These are phyloP conservation scores for Priapulus caudatus DNA, from an alignment of 2,888 invertebrate species.

Conservation along the genomic window DNA sequence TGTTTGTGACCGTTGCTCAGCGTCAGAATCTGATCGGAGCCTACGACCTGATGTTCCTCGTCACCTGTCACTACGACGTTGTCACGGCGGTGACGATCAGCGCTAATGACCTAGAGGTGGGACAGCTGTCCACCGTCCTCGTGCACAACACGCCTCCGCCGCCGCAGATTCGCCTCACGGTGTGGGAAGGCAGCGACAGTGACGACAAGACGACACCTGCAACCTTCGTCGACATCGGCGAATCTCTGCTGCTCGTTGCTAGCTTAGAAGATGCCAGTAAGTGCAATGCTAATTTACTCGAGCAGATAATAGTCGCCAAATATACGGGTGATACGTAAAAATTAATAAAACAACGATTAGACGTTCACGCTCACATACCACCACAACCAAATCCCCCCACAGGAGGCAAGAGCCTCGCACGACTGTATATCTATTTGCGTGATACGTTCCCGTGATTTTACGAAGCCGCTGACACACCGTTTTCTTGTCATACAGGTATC, in stretches of 20 bases:
- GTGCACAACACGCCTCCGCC: not conserved
- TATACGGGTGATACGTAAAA: too few species aligned
- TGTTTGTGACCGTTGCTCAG: not conserved
- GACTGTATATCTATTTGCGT: too few species aligned
- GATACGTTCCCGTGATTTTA: too few species aligned
- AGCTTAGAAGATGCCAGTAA: not conserved
- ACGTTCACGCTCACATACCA: too few species aligned
- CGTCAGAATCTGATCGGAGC: not conserved
- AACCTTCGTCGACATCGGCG: not conserved
- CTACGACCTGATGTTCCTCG: not conserved
- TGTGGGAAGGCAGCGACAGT: not conserved
- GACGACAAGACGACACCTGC: not conserved
- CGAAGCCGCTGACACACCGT: too few species aligned
- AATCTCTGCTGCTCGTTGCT: not conserved
- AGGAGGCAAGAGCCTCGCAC: too few species aligned
- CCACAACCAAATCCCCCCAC: too few species aligned
- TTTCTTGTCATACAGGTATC: too few species aligned
- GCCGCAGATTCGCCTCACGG: not conserved
- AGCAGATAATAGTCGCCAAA: too few species aligned
- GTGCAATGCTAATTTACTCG: too few species aligned
- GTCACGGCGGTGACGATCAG: not conserved
- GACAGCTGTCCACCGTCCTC: not conserved
- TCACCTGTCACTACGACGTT: not conserved
- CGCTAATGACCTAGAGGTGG: not conserved
- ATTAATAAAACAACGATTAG: too few species aligned